A percentile compares a stretch with the other conserved stretches of the same genome.
Evolutionary conservation across 1,140 invertebrate genomes (phyloP).

Genomic region (Papilio polytes): DNA sequence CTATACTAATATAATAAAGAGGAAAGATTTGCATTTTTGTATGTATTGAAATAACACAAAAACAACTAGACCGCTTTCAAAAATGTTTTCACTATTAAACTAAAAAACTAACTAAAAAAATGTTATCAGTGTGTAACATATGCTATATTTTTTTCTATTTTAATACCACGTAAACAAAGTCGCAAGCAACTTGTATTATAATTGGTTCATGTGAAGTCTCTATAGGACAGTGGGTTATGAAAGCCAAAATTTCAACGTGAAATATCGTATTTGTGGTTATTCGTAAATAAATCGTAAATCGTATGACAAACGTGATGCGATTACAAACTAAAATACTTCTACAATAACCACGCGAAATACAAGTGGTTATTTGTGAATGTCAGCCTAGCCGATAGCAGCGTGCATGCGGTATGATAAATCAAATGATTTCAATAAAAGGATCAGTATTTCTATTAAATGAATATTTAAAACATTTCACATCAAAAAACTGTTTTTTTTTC

Average conservation of each 20-base stretch:
- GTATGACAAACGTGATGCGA: slow-evolving; percentile 5
- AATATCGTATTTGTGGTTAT: background rate
- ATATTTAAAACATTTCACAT: background rate
- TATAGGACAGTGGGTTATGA: background rate
- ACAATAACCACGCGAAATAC: background rate
- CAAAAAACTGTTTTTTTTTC: too few relatives aligned
- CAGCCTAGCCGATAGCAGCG: background rate
- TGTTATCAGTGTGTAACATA: too few relatives aligned
- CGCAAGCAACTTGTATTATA: too few relatives aligned
- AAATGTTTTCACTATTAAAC: too few relatives aligned
- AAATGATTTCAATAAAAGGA: background rate
- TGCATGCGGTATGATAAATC: background rate
- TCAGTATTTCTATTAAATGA: slow-evolving; percentile 16
- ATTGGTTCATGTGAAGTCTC: too few relatives aligned
- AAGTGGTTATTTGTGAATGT: slow-evolving; percentile 6
- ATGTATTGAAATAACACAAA: too few relatives aligned
- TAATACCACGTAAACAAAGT: too few relatives aligned
- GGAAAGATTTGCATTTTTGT: too few relatives aligned
- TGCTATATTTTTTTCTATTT: too few relatives aligned
- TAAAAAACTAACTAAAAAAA: too few relatives aligned
- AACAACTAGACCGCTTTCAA: too few relatives aligned
- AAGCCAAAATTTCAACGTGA: background rate
- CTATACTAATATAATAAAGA: too few relatives aligned
- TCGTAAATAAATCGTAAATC: background rate
- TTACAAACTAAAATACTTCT: background rate